Evolutionary conservation across 35 echinoderm and acorn worm genomes (phyloP), one percentile per base, ranked within the genome.

Genomic region (Apostichopus parvimensis): DNA sequence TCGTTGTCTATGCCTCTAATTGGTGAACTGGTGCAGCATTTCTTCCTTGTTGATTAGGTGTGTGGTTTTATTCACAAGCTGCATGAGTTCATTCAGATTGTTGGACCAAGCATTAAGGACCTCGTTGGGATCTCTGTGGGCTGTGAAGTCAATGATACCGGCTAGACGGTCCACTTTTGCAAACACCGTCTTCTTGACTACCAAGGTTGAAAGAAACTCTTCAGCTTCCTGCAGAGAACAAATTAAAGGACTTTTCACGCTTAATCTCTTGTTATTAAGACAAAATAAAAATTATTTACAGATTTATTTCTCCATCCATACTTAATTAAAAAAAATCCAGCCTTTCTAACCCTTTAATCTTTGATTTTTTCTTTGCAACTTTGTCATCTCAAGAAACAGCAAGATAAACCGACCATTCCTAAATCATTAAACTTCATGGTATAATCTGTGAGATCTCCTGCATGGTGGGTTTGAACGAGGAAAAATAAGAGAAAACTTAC

Each of bases 11-110:
- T 45, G 12, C 21, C 14, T 54, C 54, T 87, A 87, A 59, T 23
- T 87, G 64, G 68, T 90, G 75, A 98, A 95, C 71, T 98, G 96
- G 78, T 98, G 96, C 4, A 95, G 73, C 96, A 98, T 98, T 65
- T 98, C 96, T 57, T 98, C 96, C 80, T 98, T 98, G 96, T 98
- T 98, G 61, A 98, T 98, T 22, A 98, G 73, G 82, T 98, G 96
- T 12, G 96, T 98, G 17, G 96, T 98, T 91, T 95, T 98, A 71
- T 94, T 98, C 17, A 98, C 96, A 52, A 98, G 92, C 68, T 98
- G 96, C 96, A 98, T 98, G 54, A 98, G 88, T 79, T 98, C 92
- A 77, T 98, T 98, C 77, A 98, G 91, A 73, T 98, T 98, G 78
- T 90, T 89, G 82, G 96, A 98, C 96, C 96, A 98, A 12, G 77